Percentiles rank a stretch among this genome's conserved stretches.
These are phyloP conservation scores for Phrynocephalus vlangalii DNA, from an alignment of 2,797 vertebrate species.

Conservation along the genomic window DNA sequence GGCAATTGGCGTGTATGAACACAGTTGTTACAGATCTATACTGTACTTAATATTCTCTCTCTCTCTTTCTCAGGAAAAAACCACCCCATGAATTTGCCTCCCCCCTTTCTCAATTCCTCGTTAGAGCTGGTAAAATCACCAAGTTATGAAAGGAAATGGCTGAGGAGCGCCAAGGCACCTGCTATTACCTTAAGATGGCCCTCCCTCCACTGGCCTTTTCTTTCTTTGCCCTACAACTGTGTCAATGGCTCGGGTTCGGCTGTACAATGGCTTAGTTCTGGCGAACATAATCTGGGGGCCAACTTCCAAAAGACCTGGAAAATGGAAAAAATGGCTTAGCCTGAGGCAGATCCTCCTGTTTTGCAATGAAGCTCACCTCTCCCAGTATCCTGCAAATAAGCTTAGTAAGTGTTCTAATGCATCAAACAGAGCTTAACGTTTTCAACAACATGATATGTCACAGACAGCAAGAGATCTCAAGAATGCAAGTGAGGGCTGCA, in stretches of 20 bases:
- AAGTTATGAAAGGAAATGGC: slow-evolving; percentile 22
- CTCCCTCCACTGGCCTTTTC: slow-evolving; percentile 69
- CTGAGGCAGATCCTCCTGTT: neutral
- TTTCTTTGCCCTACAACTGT: slow-evolving; percentile 70
- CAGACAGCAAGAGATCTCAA: neutral
- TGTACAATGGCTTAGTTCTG: slow-evolving; percentile 72
- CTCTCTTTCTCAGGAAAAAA: neutral
- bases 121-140: slow-evolving; percentile 23
- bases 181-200: slow-evolving; percentile 72
- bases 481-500: neutral
- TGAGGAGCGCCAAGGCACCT: slow-evolving; percentile 22
- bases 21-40: neutral
- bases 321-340: slow-evolving; percentile 57
- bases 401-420: neutral
- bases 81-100: neutral
- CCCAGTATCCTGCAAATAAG: neutral
- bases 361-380: neutral
- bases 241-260: slow-evolving; percentile 62
- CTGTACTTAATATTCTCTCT: neutral
- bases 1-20: neutral
- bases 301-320: slow-evolving; percentile 71
- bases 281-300: slow-evolving; percentile 73
- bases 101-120: slow-evolving; percentile 44
- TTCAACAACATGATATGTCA: neutral
- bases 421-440: neutral